Base-by-base conservation (phyloP, 2,888 invertebrate genomes). In the Drosophila seclusa region DNA sequence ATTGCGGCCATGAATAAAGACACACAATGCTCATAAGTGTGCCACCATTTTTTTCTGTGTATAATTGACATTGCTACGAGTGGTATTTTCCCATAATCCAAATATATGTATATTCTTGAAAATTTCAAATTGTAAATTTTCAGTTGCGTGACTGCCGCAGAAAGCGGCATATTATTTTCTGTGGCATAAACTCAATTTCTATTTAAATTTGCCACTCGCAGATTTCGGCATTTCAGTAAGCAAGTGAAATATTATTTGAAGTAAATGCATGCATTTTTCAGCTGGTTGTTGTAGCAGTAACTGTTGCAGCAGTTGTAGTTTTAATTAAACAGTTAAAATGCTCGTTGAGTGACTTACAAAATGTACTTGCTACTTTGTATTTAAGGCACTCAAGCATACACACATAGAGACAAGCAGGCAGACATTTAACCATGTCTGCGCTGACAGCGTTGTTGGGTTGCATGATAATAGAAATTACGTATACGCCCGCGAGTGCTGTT, bases 61-160 rank as follows among this genome's bases (percentile, higher is more conserved):
- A 45, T 75, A 73, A 68, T 74, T 79, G 74, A 52, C 58, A 55
- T 73, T 76, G 68, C 67, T 24, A 50, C 27, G 32, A 32, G 18
- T 8, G 18, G 36, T 38, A 50, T 55, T 58, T 65, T 36, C 29
- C 24, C 60, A 13, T 24, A 29, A 31, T 36, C 45, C 31, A 31
- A 40, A 45, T 36, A 32, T 18, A 45, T 36, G 29, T 18, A 55
- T 31, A 53, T 31, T 31, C 38, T 32, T 7, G 32, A 52, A 34
- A 60, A 59, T 76, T 69, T 69, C 53, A 80, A 80, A 80, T 71
- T 77, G 36, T 40, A 62, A 67, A 71, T 53, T 83, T 73, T 78
- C 77, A 87, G 78, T 87, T 86, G 82, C 88, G 87, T 87, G 88
- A 79, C 83, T 87, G 75, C 69, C 61, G 66, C 78, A 77, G 63